Percentiles rank a stretch among this genome's conserved stretches.
These are phyloP conservation scores for Pteronotus mesoamericanus DNA, from an alignment of 2,797 vertebrate genomes.

Conservation along the genomic window DNA sequence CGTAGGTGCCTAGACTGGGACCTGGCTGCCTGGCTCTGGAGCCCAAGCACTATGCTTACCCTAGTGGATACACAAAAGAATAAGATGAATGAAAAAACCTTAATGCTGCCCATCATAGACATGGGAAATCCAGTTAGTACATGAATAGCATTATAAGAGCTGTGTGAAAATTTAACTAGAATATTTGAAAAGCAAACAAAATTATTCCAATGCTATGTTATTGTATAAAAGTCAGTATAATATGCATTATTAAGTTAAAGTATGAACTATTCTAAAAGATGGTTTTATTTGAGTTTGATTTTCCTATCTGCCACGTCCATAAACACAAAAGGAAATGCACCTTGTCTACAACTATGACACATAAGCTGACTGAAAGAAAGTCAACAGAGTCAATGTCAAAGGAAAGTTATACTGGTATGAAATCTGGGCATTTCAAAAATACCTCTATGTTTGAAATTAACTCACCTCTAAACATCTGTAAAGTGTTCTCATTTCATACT, in stretches of 20 bases:
- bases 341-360: neutral
- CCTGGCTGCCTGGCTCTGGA: neutral
- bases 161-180: neutral
- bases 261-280: neutral
- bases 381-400: neutral
- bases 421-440: neutral
- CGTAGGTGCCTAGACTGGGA: neutral
- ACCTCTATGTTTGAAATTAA: neutral
- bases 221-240: neutral
- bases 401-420: neutral
- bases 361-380: neutral
- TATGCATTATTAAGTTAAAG: neutral
- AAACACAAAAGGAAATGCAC: neutral
- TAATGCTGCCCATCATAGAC: neutral
- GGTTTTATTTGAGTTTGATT: neutral
- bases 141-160: neutral
- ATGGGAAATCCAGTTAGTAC: neutral
- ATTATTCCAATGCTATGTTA: neutral
- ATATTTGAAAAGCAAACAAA: neutral
- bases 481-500: constrained; percentile 98
- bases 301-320: neutral
- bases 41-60: neutral
- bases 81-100: neutral
- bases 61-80: neutral
- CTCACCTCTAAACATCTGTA: constrained; percentile 90